phyloP scores from a whole-genome alignment of 2,797 vertebrate genomes.

The Petrocephalus schoutedeni region DNA sequence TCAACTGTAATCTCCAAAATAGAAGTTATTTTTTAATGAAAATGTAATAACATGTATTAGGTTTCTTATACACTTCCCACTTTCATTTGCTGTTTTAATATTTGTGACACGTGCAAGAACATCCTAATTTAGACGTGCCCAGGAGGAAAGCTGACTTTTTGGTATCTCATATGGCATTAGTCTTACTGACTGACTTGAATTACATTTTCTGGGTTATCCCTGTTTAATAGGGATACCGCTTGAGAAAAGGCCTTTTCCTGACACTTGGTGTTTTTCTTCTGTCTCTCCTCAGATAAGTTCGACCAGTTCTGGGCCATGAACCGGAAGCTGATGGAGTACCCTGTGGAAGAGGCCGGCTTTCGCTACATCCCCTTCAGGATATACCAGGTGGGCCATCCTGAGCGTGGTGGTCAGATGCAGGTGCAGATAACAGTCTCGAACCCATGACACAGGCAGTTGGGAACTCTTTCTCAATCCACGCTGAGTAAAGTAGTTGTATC shows the following conservation, averaged over 20 bases:
- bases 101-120: neutral
- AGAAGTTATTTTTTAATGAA: neutral
- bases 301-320: constrained; percentile 99
- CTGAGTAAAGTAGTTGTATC: neutral
- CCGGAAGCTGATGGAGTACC: constrained; percentile 95
- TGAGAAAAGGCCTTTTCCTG: neutral
- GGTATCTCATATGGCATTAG: neutral
- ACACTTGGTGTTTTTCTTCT: constrained; percentile 37
- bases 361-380: constrained; percentile 96
- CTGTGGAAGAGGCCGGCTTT: constrained; percentile 89
- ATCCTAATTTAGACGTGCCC: neutral
- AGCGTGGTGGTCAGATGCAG: constrained; percentile 12
- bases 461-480: neutral
- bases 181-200: neutral
- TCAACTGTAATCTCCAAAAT: neutral
- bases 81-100: neutral
- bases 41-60: neutral
- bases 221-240: neutral
- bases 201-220: neutral
- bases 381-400: constrained; percentile 76
- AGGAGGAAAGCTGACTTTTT: neutral
- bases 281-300: constrained; percentile 79
- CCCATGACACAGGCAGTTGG: neutral
- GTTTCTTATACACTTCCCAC: neutral
- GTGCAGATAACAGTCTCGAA: neutral